Evolutionary conservation across 2,888 invertebrate genomes (phyloP).

Genomic region (Tricholauxania praeusta): DNA sequence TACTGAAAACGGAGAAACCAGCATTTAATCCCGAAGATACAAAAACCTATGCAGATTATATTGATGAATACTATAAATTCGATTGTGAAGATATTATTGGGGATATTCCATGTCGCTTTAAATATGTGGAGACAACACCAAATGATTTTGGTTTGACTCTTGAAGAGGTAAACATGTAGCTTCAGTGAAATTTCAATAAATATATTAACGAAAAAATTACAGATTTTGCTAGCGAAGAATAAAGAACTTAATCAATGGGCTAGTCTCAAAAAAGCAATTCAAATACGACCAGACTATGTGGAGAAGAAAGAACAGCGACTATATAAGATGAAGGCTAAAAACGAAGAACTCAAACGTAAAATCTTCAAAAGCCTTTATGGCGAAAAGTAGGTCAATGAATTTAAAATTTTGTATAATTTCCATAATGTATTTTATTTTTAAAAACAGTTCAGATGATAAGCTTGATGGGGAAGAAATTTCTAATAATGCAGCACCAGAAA

Average conservation of each 20-base stretch:
- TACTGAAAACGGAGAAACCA: slow-evolving; percentile 83
- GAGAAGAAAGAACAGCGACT: slow-evolving; percentile 85
- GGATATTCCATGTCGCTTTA: slow-evolving; percentile 91
- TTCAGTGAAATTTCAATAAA: not conserved
- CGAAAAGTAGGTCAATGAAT: not conserved
- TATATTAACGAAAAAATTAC: slow-evolving; percentile 49
- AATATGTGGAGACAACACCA: slow-evolving; percentile 88
- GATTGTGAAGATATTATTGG: slow-evolving; percentile 97
- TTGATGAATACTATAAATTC: slow-evolving; percentile 94
- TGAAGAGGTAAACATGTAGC: slow-evolving; percentile 80
- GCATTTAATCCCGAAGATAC: slow-evolving; percentile 83
- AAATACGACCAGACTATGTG: slow-evolving; percentile 79
- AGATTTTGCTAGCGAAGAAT: slow-evolving; percentile 93
- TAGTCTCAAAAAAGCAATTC: slow-evolving; percentile 88
- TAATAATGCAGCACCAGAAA: slow-evolving; percentile 27
- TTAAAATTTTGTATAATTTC: slow-evolving; percentile 10
- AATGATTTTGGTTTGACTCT: slow-evolving; percentile 92
- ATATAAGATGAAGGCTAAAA: slow-evolving; percentile 80
- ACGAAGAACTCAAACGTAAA: slow-evolving; percentile 81
- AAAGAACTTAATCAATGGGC: slow-evolving; percentile 96
- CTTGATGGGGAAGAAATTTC: slow-evolving; percentile 54
- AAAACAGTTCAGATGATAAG: slow-evolving; percentile 62
- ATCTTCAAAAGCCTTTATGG: slow-evolving; percentile 82
- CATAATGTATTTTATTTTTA: slow-evolving; percentile 25
- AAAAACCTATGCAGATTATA: slow-evolving; percentile 84